phyloP scores from a whole-genome alignment of 2,113 vertebrate genomes.

The Vombatus ursinus region DNA sequence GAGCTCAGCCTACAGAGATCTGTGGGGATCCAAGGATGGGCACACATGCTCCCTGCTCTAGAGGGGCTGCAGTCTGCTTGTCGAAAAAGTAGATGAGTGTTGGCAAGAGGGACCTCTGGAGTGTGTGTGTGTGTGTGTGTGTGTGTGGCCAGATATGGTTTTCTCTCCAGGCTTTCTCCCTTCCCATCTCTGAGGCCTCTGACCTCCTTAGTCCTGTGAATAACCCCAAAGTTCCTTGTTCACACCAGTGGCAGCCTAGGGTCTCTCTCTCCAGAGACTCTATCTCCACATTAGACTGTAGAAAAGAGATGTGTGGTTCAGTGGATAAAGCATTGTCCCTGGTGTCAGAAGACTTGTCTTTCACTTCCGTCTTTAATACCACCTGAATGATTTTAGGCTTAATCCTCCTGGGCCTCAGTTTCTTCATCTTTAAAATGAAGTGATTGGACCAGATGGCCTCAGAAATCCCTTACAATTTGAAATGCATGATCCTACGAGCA shows the following conservation, averaged over 20 bases:
- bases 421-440: neutral
- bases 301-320: neutral
- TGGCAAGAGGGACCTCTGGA: neutral
- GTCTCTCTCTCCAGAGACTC: neutral
- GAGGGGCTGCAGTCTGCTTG: neutral
- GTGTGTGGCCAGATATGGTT: neutral
- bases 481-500: too few relatives aligned
- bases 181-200: neutral
- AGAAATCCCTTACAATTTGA: neutral
- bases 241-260: neutral
- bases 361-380: neutral
- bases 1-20: neutral
- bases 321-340: neutral
- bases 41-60: neutral
- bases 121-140: neutral
- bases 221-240: neutral
- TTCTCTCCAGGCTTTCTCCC: too few relatives aligned
- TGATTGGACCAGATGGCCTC: neutral
- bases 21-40: neutral
- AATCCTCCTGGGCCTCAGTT: neutral
- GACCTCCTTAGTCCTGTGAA: too few relatives aligned
- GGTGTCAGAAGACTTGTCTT: neutral
- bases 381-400: neutral
- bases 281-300: neutral
- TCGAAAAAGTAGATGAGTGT: neutral